These are phyloP conservation scores for Euphydryas editha DNA, from an alignment of 2,888 invertebrate species.

Conservation along the genomic window DNA sequence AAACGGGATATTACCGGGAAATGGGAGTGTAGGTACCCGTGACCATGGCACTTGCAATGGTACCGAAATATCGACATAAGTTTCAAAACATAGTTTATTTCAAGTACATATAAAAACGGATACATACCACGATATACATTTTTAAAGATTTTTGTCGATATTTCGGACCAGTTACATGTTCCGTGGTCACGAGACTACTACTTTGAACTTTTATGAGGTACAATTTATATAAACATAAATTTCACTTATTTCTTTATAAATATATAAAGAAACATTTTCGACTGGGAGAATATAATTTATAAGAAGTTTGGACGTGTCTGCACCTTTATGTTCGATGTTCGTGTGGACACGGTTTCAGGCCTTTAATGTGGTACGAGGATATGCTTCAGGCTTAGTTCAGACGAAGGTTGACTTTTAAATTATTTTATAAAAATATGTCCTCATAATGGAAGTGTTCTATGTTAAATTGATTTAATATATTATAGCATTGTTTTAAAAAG, in stretches of 20 bases:
- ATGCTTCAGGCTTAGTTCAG: slow-evolving; percentile 11
- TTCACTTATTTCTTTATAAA: slow-evolving; percentile 52
- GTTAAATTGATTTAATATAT: background rate
- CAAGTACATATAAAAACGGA: too few relatives aligned
- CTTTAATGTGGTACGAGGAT: slow-evolving; percentile 37
- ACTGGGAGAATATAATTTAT: slow-evolving; percentile 65
- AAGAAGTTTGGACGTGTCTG: slow-evolving; percentile 56
- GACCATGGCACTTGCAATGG: too few relatives aligned
- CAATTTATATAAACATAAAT: slow-evolving; percentile 36
- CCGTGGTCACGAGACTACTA: too few relatives aligned
- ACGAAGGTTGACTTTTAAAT: slow-evolving; percentile 8
- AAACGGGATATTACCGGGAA: too few relatives aligned
- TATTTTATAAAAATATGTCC: slow-evolving; percentile 1
- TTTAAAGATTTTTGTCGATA: too few relatives aligned
- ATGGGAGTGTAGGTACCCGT: too few relatives aligned
- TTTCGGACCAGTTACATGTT: too few relatives aligned
- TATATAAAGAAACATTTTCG: slow-evolving; percentile 49
- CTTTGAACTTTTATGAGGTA: slow-evolving; percentile 12
- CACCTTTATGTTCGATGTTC: slow-evolving; percentile 48
- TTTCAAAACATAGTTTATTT: too few relatives aligned
- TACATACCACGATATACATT: too few relatives aligned
- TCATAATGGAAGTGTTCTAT: background rate
- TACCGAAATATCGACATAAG: too few relatives aligned
- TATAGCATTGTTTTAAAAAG: background rate
- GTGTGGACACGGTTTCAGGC: slow-evolving; percentile 37